A percentile compares a stretch with the other conserved stretches of the same genome.
phyloP scores from a whole-genome alignment of 2,888 invertebrate species.

The Heliconius hortense region DNA sequence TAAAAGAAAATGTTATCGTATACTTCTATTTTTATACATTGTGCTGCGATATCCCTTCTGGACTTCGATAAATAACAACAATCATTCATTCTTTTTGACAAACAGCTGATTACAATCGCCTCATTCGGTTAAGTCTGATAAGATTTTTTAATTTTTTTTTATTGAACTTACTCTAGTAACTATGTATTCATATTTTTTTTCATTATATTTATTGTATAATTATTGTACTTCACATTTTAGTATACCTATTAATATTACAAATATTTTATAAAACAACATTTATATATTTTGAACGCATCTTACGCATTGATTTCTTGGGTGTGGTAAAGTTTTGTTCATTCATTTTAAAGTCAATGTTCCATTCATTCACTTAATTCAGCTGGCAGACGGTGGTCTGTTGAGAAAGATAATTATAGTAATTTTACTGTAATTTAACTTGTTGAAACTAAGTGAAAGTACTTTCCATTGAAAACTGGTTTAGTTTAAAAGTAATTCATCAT shows the following conservation, averaged over 20 bases:
- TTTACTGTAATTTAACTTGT: slow-evolving; percentile 26
- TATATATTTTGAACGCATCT: slow-evolving; percentile 7
- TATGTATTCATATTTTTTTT: background rate
- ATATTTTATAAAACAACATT: background rate
- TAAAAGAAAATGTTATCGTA: slow-evolving; percentile 22
- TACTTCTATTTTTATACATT: slow-evolving; percentile 31
- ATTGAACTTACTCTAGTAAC: no score
- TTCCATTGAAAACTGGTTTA: slow-evolving; percentile 36
- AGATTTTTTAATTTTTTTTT: no score
- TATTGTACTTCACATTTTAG: background rate
- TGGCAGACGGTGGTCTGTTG: slow-evolving; percentile 11
- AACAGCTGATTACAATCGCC: slow-evolving; percentile 19
- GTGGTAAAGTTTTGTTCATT: slow-evolving; percentile 24
- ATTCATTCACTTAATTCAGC: slow-evolving; percentile 23
- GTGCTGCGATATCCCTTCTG: slow-evolving; percentile 15
- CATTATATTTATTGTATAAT: background rate
- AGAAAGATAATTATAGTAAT: slow-evolving; percentile 33
- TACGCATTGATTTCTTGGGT: slow-evolving; percentile 32
- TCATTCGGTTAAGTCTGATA: background rate
- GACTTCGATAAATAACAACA: slow-evolving; percentile 23
- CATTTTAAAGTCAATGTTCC: background rate
- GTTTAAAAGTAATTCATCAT: slow-evolving; percentile 53
- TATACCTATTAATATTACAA: background rate
- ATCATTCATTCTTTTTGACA: slow-evolving; percentile 29
- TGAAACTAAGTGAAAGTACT: slow-evolving; percentile 32